These are phyloP conservation scores for Campylomormyrus numenius DNA, from an alignment of 2,113 vertebrate genomes.

Conservation along the genomic window DNA sequence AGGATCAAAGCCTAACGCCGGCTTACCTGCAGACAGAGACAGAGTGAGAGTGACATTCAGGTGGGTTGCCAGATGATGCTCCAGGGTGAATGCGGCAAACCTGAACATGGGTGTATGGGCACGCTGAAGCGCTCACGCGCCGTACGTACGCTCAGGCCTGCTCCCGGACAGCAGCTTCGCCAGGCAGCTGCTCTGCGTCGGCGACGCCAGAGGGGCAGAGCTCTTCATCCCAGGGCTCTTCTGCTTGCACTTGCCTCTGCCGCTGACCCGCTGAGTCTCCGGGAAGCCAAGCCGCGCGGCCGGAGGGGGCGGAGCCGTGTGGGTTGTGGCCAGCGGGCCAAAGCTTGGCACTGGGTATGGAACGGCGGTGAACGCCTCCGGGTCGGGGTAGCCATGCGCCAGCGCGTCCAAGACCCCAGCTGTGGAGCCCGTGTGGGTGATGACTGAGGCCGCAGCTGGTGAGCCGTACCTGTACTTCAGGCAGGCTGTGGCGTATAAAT, in stretches of 20 bases:
- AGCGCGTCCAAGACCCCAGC: constrained; percentile 32
- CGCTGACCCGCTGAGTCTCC: constrained; percentile 44
- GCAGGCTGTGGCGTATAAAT: constrained; percentile 48
- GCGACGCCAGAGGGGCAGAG: constrained; percentile 18
- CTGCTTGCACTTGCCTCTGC: constrained; percentile 46
- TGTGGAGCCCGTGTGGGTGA: constrained; percentile 57
- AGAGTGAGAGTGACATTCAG: neutral
- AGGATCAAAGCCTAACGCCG: constrained; percentile 45
- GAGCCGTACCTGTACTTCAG: constrained; percentile 50
- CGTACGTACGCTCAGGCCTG: constrained; percentile 52
- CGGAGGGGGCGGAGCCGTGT: constrained; percentile 31
- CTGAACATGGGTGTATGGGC: neutral
- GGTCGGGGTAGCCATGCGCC: constrained; percentile 41
- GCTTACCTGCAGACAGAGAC: constrained; percentile 50
- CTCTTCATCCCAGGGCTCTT: constrained; percentile 50
- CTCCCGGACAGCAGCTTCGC: constrained; percentile 71
- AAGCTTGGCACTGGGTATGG: constrained; percentile 46
- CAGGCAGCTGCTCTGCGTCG: constrained; percentile 60
- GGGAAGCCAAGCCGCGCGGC: constrained; percentile 49
- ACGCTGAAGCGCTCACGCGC: neutral
- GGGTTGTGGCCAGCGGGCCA: constrained; percentile 32
- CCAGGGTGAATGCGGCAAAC: neutral
- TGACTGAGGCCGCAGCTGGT: constrained; percentile 54
- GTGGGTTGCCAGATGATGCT: neutral
- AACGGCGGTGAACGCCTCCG: constrained; percentile 35